phyloP scores from a whole-genome alignment of 53 echinoderm and acorn worm species.

The Hippasteria phrygiana region DNA sequence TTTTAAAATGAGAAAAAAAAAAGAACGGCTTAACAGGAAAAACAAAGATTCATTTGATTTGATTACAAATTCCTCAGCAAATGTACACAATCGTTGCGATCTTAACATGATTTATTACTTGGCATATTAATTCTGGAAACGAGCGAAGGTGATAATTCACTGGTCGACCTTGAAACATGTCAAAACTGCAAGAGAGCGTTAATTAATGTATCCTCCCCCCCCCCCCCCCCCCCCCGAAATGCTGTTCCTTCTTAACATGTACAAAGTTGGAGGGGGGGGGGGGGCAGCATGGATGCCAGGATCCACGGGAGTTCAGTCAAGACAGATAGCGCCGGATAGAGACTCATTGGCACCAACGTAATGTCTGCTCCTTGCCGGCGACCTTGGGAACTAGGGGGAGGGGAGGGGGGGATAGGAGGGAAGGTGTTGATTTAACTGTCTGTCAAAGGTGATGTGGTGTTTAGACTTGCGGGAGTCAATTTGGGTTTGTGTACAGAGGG shows the following conservation, averaged over 20 bases:
- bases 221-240: no score
- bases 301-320: background rate
- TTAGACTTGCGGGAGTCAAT: no score
- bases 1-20: background rate
- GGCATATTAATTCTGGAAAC: background rate
- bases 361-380: no score
- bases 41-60: background rate
- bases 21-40: background rate
- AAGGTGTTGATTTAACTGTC: background rate
- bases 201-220: background rate
- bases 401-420: no score
- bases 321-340: slow-evolving; percentile 11
- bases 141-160: slow-evolving; percentile 9
- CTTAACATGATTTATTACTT: no score
- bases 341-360: no score
- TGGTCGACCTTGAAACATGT: background rate
- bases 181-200: background rate
- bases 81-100: background rate
- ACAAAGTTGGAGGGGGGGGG: background rate
- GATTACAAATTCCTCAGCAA: background rate
- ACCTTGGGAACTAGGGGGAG: background rate
- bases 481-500: background rate
- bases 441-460: no score
- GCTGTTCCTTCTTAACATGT: background rate
- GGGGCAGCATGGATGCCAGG: background rate